Conservation (phyloP, 2,113 vertebrate genomes). For the Miniopterus natalensis region DNA sequence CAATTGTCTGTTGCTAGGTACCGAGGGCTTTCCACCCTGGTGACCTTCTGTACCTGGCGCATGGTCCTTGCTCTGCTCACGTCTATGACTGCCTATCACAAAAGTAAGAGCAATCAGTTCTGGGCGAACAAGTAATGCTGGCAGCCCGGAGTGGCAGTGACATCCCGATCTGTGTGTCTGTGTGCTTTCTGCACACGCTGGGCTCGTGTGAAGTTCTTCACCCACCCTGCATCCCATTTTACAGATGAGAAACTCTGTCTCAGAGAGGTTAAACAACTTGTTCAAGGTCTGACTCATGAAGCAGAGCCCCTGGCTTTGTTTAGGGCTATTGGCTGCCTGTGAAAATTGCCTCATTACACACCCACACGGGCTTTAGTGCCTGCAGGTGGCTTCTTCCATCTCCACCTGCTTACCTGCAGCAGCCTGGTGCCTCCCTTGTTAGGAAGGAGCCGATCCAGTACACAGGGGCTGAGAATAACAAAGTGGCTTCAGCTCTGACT, state of each 20-base stretch:
- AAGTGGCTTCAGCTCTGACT: neutral
- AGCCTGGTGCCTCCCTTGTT: neutral
- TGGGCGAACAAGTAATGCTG: neutral
- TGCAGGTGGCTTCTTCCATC: neutral
- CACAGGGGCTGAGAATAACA: neutral
- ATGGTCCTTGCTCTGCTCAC: no score
- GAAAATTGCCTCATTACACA: neutral
- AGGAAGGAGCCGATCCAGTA: neutral
- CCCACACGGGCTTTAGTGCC: neutral
- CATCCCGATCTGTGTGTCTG: neutral
- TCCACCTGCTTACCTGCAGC: neutral
- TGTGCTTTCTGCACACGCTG: neutral
- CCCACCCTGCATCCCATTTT: neutral
- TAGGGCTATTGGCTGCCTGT: neutral
- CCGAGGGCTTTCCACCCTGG: no score
- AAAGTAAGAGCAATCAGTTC: neutral
- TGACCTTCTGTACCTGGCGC: no score
- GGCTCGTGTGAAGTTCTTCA: neutral
- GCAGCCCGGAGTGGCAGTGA: neutral
- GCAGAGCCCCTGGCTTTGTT: neutral
- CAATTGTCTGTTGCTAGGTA: no score
- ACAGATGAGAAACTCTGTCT: neutral
- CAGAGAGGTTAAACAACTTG: neutral
- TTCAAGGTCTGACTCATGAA: neutral
- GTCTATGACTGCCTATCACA: no score